Conservation (phyloP, 1,140 invertebrate genomes). For the Subanguina moxae region DNA sequence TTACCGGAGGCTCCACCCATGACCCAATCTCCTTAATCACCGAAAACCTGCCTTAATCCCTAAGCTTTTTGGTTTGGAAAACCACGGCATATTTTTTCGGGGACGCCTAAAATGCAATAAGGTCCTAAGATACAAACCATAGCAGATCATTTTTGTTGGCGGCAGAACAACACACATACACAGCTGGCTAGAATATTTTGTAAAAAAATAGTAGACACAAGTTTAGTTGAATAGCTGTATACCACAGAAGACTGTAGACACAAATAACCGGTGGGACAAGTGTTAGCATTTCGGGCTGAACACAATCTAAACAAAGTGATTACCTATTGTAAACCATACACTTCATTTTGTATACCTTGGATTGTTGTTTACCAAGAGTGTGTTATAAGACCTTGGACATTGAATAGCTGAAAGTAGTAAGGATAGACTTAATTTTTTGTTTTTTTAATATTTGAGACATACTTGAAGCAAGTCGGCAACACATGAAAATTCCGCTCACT, state of each 20-base stretch:
- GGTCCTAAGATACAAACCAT: background rate
- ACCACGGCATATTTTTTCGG: background rate
- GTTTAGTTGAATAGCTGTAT: background rate
- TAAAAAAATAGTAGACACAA: too few species aligned
- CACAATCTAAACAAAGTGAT: background rate
- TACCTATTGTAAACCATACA: background rate
- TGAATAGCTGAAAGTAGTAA: conserved; percentile 30
- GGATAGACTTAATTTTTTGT: conserved; percentile 47
- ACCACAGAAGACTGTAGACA: conserved; percentile 37
- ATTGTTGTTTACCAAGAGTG: conserved; percentile 41
- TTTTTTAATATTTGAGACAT: conserved; percentile 16
- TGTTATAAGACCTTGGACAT: conserved; percentile 32
- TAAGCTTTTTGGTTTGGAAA: too few species aligned
- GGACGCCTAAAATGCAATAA: background rate
- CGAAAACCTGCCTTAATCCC: too few species aligned
- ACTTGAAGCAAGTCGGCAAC: conserved; percentile 39
- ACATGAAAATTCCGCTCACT: conserved; percentile 44
- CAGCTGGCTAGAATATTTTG: conserved; percentile 32
- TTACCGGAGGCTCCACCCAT: too few species aligned
- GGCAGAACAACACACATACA: conserved; percentile 49
- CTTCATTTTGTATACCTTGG: conserved; percentile 20
- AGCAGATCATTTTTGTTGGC: background rate
- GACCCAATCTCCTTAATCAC: too few species aligned
- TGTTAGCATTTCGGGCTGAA: conserved; percentile 16
- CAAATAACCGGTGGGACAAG: conserved; percentile 42